A percentile compares a stretch with the other conserved stretches of the same genome.
Conservation (phyloP, 2,113 vertebrate species). For the Perca fluviatilis region DNA sequence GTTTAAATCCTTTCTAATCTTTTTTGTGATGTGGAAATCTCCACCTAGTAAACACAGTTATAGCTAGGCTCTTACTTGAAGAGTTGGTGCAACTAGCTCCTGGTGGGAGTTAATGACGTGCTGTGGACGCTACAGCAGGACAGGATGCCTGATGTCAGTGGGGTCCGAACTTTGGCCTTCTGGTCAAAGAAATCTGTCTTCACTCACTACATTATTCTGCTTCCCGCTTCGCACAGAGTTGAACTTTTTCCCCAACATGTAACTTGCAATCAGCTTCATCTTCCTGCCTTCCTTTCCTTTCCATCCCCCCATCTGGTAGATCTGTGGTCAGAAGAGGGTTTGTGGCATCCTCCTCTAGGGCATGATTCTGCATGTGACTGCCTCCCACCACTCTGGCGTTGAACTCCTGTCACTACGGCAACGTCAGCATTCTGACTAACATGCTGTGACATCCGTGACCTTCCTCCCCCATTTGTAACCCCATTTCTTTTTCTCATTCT, state of each 20-base stretch:
- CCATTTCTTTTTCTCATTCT: constrained; percentile 38
- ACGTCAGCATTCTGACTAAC: constrained; percentile 69
- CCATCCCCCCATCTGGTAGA: constrained; percentile 28
- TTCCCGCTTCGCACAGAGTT: not conserved
- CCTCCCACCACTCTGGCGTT: constrained; percentile 60
- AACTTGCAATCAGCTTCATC: constrained; percentile 19
- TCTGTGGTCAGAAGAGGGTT: constrained; percentile 39
- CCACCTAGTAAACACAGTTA: not conserved
- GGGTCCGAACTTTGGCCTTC: constrained; percentile 16
- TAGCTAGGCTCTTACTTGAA: not conserved
- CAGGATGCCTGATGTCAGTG: constrained; percentile 32
- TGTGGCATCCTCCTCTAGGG: constrained; percentile 61
- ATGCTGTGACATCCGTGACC: constrained; percentile 69
- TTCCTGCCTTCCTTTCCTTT: constrained; percentile 29
- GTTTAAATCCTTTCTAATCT: not conserved
- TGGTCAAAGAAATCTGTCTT: constrained; percentile 33
- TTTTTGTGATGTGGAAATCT: not conserved
- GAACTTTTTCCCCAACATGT: not conserved
- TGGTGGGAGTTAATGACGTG: not conserved
- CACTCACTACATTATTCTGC: not conserved
- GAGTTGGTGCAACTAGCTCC: not conserved
- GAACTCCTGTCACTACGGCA: constrained; percentile 64
- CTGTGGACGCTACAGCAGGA: not conserved
- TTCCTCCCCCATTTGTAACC: constrained; percentile 45
- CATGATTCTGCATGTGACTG: constrained; percentile 63